Base-by-base conservation (phyloP, 2,888 invertebrate species). In the Ochropacha duplaris region DNA sequence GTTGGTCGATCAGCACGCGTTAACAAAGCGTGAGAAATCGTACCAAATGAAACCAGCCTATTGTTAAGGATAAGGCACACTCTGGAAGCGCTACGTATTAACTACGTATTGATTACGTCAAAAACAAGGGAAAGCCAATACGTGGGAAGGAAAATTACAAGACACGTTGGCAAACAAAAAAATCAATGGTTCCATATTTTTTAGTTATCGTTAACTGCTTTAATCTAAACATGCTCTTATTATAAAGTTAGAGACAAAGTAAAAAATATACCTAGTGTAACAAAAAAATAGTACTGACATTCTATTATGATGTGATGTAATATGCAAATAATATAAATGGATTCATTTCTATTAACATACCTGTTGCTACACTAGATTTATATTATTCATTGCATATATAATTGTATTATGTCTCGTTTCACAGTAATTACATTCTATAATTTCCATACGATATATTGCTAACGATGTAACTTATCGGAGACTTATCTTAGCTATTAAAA, bases 1-100 rank as follows among this genome's bases (percentile, higher is more conserved):
- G 44, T 16, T 19, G 19, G 16, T 9, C 8, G 19, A 16, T 16
- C 44, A 19, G 9, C 44, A 36, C 26, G 44, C 54, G 63, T 67
- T 64, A 64, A 63, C 61, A 44, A 58, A 55, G 71, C 71, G 71
- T 71, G 71, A 50, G 64, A 49, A 72, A 74, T 69, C 58, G 64
- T 22, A 49, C 55, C 57, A 67, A 68, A 71, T 67, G 51, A 69
- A 67, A 72, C 66, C 66, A 22, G 8, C 16, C n/a, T 39, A 16
- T 16, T 39, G 44, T 44, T 19, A 44, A 44, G 44, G 16, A 19
- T 19, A 19, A 19, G 19, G 9, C 6, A 44, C 44, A 44, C 19
- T 36, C 36, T 2, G 36, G n/a, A 36, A 36, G n/a, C 34, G 34
- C 4, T 34, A 34, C 36, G 36, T n/a, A n/a, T 4, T n/a, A n/a